A percentile compares a stretch with the other conserved stretches of the same genome.
These are phyloP conservation scores for Hippotragus niger DNA, from an alignment of 2,113 vertebrate species.

Conservation along the genomic window DNA sequence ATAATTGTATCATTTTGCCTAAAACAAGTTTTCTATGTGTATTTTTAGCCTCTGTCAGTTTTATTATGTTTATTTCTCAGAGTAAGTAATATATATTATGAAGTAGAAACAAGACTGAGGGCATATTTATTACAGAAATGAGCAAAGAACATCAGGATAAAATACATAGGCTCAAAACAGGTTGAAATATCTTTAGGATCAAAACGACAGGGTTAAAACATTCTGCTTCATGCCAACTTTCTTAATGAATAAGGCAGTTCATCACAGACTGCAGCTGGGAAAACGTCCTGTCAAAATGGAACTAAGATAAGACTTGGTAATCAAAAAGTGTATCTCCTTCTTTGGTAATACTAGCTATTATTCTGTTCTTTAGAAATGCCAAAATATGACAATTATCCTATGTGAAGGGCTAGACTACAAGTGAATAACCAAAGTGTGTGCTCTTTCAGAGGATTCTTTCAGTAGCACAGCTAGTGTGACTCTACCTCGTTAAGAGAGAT, in stretches of 20 bases:
- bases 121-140: not conserved
- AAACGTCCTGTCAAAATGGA: not conserved
- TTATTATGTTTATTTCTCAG: slow-evolving; percentile 4
- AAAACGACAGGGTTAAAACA: slow-evolving; percentile 25
- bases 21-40: not conserved
- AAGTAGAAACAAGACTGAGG: not conserved
- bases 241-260: not conserved
- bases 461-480: not conserved
- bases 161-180: not conserved
- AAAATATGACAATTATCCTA: not conserved
- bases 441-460: not conserved
- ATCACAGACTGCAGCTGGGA: not conserved
- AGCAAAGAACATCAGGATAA: slow-evolving; percentile 24
- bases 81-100: not conserved
- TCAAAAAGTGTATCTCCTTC: not conserved
- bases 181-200: not conserved
- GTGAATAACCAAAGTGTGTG: not conserved
- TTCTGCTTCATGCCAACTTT: slow-evolving; percentile 10
- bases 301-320: slow-evolving; percentile 13
- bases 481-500: not conserved
- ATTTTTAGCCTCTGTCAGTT: not conserved
- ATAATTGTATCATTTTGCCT: not conserved
- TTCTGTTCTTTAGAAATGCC: not conserved
- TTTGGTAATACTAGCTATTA: not conserved
- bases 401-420: not conserved